Conservation (phyloP, 1,140 invertebrate species). For the Capitella teleta region DNA sequence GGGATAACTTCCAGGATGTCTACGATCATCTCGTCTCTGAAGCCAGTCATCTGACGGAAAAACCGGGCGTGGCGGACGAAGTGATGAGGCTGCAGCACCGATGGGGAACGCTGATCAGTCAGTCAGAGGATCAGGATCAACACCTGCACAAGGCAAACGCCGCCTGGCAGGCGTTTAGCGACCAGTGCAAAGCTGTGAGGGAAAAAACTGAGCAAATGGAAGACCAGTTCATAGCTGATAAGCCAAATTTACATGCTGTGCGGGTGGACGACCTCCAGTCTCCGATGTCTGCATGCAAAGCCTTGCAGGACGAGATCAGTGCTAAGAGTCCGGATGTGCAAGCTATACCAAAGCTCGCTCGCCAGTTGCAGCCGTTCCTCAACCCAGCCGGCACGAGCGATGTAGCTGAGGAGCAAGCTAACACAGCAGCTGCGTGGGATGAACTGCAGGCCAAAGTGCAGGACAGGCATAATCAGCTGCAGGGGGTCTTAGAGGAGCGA, state of each 20-base stretch:
- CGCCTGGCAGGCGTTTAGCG: slow-evolving; percentile 16
- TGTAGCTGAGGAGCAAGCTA: slow-evolving; percentile 46
- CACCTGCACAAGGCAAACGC: background rate
- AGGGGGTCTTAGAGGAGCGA: slow-evolving; percentile 52
- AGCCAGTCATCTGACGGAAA: slow-evolving; percentile 46
- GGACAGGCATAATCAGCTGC: slow-evolving; percentile 31
- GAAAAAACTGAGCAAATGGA: slow-evolving; percentile 23
- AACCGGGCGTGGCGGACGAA: slow-evolving; percentile 39
- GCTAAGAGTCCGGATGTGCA: background rate
- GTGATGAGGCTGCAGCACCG: slow-evolving; percentile 40
- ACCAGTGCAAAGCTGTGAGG: slow-evolving; percentile 24
- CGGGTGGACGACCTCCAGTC: background rate
- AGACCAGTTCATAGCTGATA: slow-evolving; percentile 14
- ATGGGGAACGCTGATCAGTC: slow-evolving; percentile 27
- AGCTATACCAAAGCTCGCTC: background rate
- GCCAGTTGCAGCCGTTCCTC: slow-evolving; percentile 24
- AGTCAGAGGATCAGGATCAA: slow-evolving; percentile 18
- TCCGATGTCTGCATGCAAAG: background rate
- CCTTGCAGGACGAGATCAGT: background rate
- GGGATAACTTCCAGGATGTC: slow-evolving; percentile 55
- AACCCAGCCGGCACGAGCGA: slow-evolving; percentile 23
- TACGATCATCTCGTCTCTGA: slow-evolving; percentile 35
- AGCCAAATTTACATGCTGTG: background rate
- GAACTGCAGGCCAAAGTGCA: slow-evolving; percentile 49
- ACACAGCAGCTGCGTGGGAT: slow-evolving; percentile 66